Conservation (phyloP, 2,797 vertebrate genomes). For the Mormyrus hasselquistii region DNA sequence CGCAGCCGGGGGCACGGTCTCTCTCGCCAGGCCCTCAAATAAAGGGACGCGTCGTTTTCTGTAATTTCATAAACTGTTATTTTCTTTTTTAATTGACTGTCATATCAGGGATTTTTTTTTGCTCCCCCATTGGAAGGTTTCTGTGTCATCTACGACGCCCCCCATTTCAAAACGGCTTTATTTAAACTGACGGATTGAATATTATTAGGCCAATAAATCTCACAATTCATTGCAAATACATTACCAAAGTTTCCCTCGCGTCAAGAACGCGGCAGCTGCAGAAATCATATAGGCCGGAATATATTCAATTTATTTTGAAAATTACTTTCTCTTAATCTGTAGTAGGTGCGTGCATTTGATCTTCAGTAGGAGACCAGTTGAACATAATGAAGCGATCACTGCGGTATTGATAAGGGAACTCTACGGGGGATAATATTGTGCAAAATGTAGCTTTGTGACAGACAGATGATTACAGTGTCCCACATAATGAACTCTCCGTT, state of each 20-base stretch:
- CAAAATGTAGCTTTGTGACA: constrained; percentile 37
- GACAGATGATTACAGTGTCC: constrained; percentile 57
- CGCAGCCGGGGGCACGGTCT: not conserved
- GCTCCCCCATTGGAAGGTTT: not conserved
- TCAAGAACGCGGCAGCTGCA: not conserved
- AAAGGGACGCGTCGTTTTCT: not conserved
- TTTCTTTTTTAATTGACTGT: not conserved
- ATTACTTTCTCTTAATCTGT: not conserved
- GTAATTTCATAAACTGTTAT: constrained; percentile 5
- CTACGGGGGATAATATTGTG: constrained; percentile 43
- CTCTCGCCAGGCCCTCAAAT: not conserved
- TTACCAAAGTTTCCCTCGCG: not conserved
- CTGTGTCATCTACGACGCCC: not conserved
- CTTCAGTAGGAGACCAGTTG: constrained; percentile 50
- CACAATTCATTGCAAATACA: not conserved
- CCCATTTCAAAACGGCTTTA: not conserved
- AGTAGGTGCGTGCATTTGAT: not conserved
- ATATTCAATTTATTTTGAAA: not conserved
- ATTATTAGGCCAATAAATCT: not conserved
- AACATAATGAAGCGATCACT: constrained; percentile 64
- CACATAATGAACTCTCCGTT: constrained; percentile 61
- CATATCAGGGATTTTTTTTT: not conserved
- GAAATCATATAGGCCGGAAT: not conserved
- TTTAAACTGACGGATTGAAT: not conserved
- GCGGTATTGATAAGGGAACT: constrained; percentile 58